These are phyloP conservation scores for Linepithema humile DNA, from an alignment of 1,140 invertebrate species.

Conservation along the genomic window DNA sequence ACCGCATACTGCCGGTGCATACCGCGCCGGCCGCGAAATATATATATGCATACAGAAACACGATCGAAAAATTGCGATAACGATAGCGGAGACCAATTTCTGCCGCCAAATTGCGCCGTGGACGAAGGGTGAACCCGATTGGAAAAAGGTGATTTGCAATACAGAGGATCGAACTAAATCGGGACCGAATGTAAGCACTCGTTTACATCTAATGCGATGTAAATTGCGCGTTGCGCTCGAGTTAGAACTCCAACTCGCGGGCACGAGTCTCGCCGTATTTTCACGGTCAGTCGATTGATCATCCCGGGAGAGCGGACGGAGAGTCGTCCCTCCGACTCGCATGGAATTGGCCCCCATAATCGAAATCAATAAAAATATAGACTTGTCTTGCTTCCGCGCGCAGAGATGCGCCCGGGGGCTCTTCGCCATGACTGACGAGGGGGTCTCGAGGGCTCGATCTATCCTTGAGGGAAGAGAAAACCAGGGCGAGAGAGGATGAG, in stretches of 20 bases:
- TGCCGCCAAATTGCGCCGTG: slow-evolving; percentile 67
- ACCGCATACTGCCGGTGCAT: slow-evolving; percentile 63
- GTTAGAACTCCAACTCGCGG: too few species aligned
- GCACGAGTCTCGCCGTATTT: neutral
- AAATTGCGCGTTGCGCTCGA: neutral
- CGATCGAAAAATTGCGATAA: slow-evolving; percentile 74
- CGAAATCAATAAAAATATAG: slow-evolving; percentile 82
- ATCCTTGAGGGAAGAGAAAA: slow-evolving; percentile 76
- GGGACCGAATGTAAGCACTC: neutral
- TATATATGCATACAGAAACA: slow-evolving; percentile 59
- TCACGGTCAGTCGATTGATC: slow-evolving; percentile 41
- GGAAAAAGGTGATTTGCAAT: slow-evolving; percentile 67
- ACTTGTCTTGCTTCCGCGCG: slow-evolving; percentile 61
- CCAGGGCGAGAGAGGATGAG: slow-evolving; percentile 75
- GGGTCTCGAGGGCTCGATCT: slow-evolving; percentile 83
- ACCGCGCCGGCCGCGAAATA: slow-evolving; percentile 52
- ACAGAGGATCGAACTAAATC: slow-evolving; percentile 14
- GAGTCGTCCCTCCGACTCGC: neutral
- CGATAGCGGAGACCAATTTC: slow-evolving; percentile 73
- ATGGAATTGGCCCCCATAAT: slow-evolving; percentile 71
- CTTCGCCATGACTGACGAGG: slow-evolving; percentile 79
- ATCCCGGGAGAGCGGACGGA: slow-evolving; percentile 18
- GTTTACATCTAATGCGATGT: neutral
- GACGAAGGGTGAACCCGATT: slow-evolving; percentile 62
- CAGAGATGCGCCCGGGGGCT: slow-evolving; percentile 60